Evolutionary conservation across 2,113 vertebrate genomes (phyloP), one percentile per base, ranked within the genome.

Genomic region (Pteropus alecto): DNA sequence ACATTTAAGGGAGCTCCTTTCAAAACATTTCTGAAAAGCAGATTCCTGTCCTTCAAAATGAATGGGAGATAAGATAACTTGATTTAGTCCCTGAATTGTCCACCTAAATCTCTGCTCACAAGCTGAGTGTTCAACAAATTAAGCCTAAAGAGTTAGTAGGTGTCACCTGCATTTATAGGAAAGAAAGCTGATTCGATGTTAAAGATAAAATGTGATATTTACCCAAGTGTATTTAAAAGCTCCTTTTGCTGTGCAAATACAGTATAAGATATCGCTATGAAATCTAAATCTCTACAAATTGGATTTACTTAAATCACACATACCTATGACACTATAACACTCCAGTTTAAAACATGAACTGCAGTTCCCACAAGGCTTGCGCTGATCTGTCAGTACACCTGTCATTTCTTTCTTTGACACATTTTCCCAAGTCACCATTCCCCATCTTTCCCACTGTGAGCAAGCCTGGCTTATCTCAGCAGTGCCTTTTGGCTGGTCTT

Each of bases 241-340:
- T 79, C n/a, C 46, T 33, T 83, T 56, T 86, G 33, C 56, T 89
- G 33, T 19, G 43, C 19, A 93, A 73, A 85, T 35, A 90, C 13
- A 73, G 11, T 26, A 6, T 68, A 51, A 70, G 13, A n/a, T 79
- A 90, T 73, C 73, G 91, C 60, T 26, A 38, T 87, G 22, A 94
- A 93, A 95, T 71, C 60, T 92, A 61, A 70, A 94, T 90, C 68
- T 90, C 92, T 51, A 71, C n/a, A 84, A 90, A 67, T 9, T 58
- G 58, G 33, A 76, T 84, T 94, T 78, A 74, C 22, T 51, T 71
- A 81, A 77, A 93, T 83, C 82, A 83, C 41, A 78, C 54, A 61
- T 51, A 83, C 10, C 65, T 73, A 30, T 19, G 79, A 33, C 30
- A 48, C 21, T 58, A 11, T 38, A 68, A 73, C 19, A 3, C 58